Percentiles rank a stretch among this genome's conserved stretches.
Evolutionary conservation across 1,140 invertebrate species (phyloP).

Genomic region (Chionoecetes opilio): DNA sequence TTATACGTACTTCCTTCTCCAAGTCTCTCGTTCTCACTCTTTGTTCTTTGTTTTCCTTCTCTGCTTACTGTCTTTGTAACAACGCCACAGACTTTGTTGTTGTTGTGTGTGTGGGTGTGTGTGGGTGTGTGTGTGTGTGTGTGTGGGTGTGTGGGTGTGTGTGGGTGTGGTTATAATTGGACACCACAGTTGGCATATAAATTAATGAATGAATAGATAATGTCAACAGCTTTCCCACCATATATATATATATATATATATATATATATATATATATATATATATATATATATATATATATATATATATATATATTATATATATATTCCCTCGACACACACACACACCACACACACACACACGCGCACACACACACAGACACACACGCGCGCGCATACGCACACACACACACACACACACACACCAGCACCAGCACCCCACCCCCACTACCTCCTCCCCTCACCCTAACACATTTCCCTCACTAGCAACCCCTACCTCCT

Average conservation of each 20-base stretch:
- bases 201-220: neutral
- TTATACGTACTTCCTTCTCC: neutral
- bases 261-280: neutral
- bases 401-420: constrained; percentile 18
- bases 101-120: constrained; percentile 11
- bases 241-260: neutral
- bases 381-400: neutral
- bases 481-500: neutral
- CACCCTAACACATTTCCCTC: too few relatives aligned
- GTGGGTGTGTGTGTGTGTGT: constrained; percentile 7
- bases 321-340: too few relatives aligned
- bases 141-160: neutral
- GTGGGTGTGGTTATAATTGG: too few relatives aligned
- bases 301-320: neutral
- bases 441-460: neutral
- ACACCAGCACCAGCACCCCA: neutral
- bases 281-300: neutral
- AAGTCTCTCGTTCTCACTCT: neutral
- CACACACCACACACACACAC: constrained; percentile 14
- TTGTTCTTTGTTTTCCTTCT: neutral
- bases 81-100: neutral
- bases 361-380: neutral
- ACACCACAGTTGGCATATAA: constrained; percentile 12
- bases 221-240: neutral
- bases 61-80: neutral